phyloP scores from a whole-genome alignment of 2,888 invertebrate genomes.

The Pocota personata region DNA sequence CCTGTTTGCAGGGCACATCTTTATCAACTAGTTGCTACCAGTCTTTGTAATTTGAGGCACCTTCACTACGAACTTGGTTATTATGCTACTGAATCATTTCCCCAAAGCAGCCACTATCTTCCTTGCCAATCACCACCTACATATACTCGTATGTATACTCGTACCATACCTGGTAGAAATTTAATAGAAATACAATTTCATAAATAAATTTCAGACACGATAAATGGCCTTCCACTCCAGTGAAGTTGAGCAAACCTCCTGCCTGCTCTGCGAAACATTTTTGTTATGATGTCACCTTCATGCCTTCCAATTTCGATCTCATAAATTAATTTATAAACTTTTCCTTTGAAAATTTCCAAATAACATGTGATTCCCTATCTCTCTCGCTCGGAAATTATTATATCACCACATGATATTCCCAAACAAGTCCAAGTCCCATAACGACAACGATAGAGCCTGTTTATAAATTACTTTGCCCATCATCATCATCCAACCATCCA shows the following conservation, averaged over 20 bases:
- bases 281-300: slow-evolving; percentile 46
- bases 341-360: slow-evolving; percentile 8
- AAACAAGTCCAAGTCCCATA: slow-evolving; percentile 61
- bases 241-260: slow-evolving; percentile 10
- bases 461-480: slow-evolving; percentile 67
- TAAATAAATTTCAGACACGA: neutral
- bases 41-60: too few relatives aligned
- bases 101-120: too few relatives aligned
- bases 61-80: too few relatives aligned
- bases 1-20: too few relatives aligned
- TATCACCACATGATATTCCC: slow-evolving; percentile 52
- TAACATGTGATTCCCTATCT: slow-evolving; percentile 19
- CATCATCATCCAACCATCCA: slow-evolving; percentile 43
- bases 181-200: neutral
- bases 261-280: slow-evolving; percentile 20
- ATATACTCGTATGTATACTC: too few relatives aligned
- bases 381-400: slow-evolving; percentile 22
- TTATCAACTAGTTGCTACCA: too few relatives aligned
- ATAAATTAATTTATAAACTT: slow-evolving; percentile 24
- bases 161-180: neutral
- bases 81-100: too few relatives aligned
- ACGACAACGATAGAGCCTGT: slow-evolving; percentile 60
- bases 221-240: neutral
- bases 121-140: too few relatives aligned
- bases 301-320: neutral